Base-by-base conservation (phyloP, 2,888 invertebrate genomes). In the Pyrgus malvae region DNA sequence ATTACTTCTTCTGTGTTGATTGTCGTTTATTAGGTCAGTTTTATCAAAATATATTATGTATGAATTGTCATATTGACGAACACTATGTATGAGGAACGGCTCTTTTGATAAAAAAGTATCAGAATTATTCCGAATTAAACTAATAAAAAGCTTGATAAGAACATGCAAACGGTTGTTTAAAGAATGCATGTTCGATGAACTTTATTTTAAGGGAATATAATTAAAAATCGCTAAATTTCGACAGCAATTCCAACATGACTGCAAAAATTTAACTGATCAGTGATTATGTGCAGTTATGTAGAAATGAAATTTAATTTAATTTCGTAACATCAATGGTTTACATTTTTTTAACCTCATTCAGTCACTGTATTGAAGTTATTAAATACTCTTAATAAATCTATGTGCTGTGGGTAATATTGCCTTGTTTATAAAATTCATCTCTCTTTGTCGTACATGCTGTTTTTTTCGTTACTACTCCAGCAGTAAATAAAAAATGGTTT, bases 1-100 rank as follows among this genome's bases (percentile, higher is more conserved):
- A 65, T 60, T 65, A 69, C 70, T 69, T 73, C 61, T 70, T 72
- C 70, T 74, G 66, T 75, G 78, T 75, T 70, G 75, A 69, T 70
- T 66, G 72, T 70, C 70, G 68, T 72, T 67, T 65, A 61, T 50
- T 23, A 14, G 21, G 59, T 54, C 38, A 70, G 72, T 73, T 75
- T 72, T 74, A 75, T 37, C 7, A 8, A 16, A 31, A 33, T 29
- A 2, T 27, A 8, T 6, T 21, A 8, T 19, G 27, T 29, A 31
- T 12, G 21, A 31, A 11, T 37, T 17, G 37, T 16, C 29, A 12
- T 17, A 3, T 31, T 14, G n/a, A n/a, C 27, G 29, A 16, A n/a
- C 17, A 14, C 11, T 6, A 29, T 31, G 19, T 14, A 38, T 38
- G 38, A n/a, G n/a, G 14, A 35, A 35, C 35, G 0, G 5, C n/a